phyloP scores from a whole-genome alignment of 2,888 invertebrate species.

The Hartigia nigra region DNA sequence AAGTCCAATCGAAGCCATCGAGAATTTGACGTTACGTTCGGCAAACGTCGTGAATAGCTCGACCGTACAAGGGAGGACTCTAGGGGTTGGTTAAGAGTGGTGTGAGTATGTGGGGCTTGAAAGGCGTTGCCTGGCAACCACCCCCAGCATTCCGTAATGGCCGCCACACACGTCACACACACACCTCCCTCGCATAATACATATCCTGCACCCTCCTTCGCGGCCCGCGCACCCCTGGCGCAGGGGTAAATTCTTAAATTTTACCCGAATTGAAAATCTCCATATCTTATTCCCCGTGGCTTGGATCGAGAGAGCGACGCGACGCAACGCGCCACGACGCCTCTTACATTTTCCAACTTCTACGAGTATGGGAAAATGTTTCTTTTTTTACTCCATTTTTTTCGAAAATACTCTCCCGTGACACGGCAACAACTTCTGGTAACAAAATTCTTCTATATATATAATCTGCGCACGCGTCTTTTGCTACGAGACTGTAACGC shows the following conservation, averaged over 20 bases:
- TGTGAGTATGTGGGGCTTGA: slow-evolving; percentile 38
- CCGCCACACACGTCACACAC: slow-evolving; percentile 54
- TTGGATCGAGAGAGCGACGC: slow-evolving; percentile 14
- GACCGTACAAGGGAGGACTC: slow-evolving; percentile 41
- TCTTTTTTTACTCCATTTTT: not conserved
- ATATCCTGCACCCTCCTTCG: slow-evolving; percentile 44
- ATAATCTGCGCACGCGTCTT: not conserved
- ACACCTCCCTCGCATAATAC: slow-evolving; percentile 56
- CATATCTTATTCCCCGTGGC: slow-evolving; percentile 44
- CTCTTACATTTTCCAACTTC: slow-evolving; percentile 4
- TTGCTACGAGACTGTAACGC: not conserved
- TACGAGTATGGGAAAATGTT: not conserved
- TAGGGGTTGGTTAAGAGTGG: slow-evolving; percentile 49
- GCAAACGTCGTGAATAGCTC: slow-evolving; percentile 18
- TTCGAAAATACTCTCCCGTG: not conserved
- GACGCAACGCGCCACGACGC: slow-evolving; percentile 17
- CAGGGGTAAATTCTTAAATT: slow-evolving; percentile 54
- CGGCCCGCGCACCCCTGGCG: slow-evolving; percentile 27
- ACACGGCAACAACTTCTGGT: not conserved
- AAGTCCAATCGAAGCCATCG: not conserved
- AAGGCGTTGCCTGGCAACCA: slow-evolving; percentile 62
- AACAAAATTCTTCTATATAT: not conserved
- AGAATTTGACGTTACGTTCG: slow-evolving; percentile 11
- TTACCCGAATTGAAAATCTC: slow-evolving; percentile 55
- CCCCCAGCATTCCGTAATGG: slow-evolving; percentile 48